These are phyloP conservation scores for Thera obeliscata DNA, from an alignment of 2,888 invertebrate species.

Conservation along the genomic window DNA sequence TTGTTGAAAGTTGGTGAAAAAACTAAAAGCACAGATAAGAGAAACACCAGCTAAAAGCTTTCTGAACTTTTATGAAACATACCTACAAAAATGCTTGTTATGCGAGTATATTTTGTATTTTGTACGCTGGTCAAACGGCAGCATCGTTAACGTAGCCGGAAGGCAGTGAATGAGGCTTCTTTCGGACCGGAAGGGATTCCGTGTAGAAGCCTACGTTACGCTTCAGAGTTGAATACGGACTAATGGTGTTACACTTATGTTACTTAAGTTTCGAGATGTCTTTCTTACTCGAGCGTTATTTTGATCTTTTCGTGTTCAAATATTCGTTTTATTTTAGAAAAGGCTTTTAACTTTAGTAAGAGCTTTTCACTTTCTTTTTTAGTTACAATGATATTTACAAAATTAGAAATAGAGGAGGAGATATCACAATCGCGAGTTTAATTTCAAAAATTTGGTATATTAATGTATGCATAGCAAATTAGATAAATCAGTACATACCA, in stretches of 20 bases:
- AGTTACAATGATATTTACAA: too few relatives aligned
- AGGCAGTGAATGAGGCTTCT: slow-evolving; percentile 22
- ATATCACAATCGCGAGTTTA: too few relatives aligned
- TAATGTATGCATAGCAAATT: too few relatives aligned
- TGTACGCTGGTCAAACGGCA: slow-evolving; percentile 21
- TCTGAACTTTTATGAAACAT: background rate
- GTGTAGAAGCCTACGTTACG: slow-evolving; percentile 10
- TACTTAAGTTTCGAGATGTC: background rate
- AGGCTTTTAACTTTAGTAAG: too few relatives aligned
- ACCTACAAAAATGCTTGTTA: slow-evolving; percentile 1
- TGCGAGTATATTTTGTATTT: slow-evolving; percentile 9
- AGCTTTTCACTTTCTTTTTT: too few relatives aligned
- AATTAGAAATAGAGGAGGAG: too few relatives aligned
- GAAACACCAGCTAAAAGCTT: too few relatives aligned
- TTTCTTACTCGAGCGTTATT: background rate
- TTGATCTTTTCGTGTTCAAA: too few relatives aligned
- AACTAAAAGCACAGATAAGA: background rate
- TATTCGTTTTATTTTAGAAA: too few relatives aligned
- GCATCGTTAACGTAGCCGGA: slow-evolving; percentile 31
- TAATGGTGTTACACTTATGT: slow-evolving; percentile 8
- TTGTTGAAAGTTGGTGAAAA: background rate
- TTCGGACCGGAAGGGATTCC: slow-evolving; percentile 29
- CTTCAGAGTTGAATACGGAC: slow-evolving; percentile 15
- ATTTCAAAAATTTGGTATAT: too few relatives aligned
- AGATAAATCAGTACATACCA: too few relatives aligned